Evolutionary conservation across 1,140 invertebrate species (phyloP), one percentile per base, ranked within the genome.

Genomic region (Euwallacea similis): DNA sequence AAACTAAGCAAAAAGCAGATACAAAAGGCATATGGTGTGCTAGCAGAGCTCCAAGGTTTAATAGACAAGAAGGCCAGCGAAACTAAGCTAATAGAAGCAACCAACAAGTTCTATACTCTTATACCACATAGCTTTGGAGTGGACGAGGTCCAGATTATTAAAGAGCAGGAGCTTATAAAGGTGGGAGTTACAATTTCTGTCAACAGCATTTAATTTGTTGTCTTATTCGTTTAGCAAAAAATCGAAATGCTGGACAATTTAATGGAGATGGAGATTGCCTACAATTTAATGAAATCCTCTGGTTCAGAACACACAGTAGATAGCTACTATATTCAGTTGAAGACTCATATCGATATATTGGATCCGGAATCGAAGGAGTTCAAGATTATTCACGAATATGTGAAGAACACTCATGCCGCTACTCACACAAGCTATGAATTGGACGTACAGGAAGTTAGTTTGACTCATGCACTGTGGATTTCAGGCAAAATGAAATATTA

Each of bases 61-160:
- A 82, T 93, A 6, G 82, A 82, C 8, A 82, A 82, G 9, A 81
- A 82, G 16, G 76, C 82, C 0, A 85, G 85, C 50, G 83, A 86
- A 9, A 83, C 85, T 62, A 81, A 82, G 70, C 87, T 97, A 50
- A 86, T 96, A 42, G 94, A 95, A 81, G 90, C 89, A 0, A 93
- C 94, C 0, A 98, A 98, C 82, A 87, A 90, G 78, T 86, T 82
- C 65, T 82, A 96, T 79, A 98, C 96, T 10, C 81, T 96, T 4
- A 93, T 99, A 72, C 97, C 97, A 6, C 97, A 99, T 82, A 90
- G 92, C 79, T 98, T 98, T 83, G 96, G 96, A 0, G 83, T 95
- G 42, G 85, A 91, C 33, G 91, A 89, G 72, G 92, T 94, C 6
- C 93, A 91, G 11, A 78, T 98, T 16, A 85, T 99, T 11, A 87